Evolutionary conservation across 2,113 vertebrate genomes (phyloP).

Genomic region (Tringa solitaria): DNA sequence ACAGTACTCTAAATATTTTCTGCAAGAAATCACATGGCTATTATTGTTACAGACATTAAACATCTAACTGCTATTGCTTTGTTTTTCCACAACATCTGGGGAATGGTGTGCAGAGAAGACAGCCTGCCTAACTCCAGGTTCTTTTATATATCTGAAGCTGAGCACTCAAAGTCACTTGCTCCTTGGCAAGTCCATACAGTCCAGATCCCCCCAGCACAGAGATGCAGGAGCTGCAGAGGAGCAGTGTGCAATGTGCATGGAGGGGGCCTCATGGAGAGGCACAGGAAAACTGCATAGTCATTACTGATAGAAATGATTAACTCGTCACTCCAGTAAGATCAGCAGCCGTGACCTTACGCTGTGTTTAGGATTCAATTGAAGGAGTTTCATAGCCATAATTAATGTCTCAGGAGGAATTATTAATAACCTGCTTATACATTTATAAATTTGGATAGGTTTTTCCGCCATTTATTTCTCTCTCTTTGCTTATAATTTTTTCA

Average conservation of each 20-base stretch:
- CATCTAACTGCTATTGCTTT: conserved; percentile 27
- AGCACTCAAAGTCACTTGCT: neutral
- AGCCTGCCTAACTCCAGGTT: conserved; percentile 9
- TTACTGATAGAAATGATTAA: neutral
- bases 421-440: neutral
- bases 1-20: conserved; percentile 37
- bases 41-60: conserved; percentile 43
- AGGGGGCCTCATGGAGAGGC: neutral
- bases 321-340: neutral
- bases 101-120: conserved; percentile 4
- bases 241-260: neutral
- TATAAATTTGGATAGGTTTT: neutral
- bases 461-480: neutral
- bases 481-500: neutral
- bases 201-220: neutral
- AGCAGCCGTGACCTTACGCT: neutral
- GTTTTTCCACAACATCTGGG: conserved; percentile 49
- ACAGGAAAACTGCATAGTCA: neutral
- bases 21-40: conserved; percentile 24
- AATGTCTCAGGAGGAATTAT: neutral
- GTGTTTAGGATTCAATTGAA: neutral
- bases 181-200: neutral
- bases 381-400: neutral
- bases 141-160: neutral
- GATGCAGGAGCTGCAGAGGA: neutral